Percentiles rank a stretch among this genome's conserved stretches.
phyloP scores from a whole-genome alignment of 2,888 invertebrate genomes.

The Scrobipalpa atriplicella region DNA sequence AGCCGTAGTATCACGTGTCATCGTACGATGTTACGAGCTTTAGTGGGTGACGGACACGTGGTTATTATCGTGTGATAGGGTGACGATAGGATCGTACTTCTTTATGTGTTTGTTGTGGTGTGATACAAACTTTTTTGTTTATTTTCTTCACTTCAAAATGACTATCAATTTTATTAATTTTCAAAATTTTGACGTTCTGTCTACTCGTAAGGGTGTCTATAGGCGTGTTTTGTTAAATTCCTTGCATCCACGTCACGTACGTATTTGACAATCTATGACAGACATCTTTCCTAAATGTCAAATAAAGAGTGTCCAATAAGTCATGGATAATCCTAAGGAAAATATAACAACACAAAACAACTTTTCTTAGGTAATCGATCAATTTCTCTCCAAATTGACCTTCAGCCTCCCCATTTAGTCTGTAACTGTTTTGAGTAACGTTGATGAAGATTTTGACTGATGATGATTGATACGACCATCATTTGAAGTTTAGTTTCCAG shows the following conservation, averaged over 20 bases:
- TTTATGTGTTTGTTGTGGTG: neutral
- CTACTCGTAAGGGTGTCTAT: too few relatives aligned
- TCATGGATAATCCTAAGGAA: neutral
- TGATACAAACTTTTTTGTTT: too few relatives aligned
- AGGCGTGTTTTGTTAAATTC: too few relatives aligned
- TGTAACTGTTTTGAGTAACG: neutral
- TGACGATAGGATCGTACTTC: neutral
- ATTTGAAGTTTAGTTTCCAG: neutral
- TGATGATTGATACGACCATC: conserved; percentile 25
- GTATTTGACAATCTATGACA: too few relatives aligned
- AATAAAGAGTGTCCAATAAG: too few relatives aligned
- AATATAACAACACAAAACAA: too few relatives aligned
- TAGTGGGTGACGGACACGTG: conserved; percentile 10
- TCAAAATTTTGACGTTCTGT: too few relatives aligned
- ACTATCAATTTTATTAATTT: too few relatives aligned
- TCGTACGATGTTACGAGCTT: neutral
- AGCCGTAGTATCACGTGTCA: conserved; percentile 2
- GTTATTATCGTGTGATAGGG: neutral
- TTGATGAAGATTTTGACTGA: conserved; percentile 24
- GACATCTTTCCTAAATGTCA: too few relatives aligned
- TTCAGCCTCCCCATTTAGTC: conserved; percentile 15
- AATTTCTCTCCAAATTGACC: conserved; percentile 23
- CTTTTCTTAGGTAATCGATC: conserved; percentile 21
- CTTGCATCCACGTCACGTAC: too few relatives aligned
- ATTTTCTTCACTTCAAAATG: too few relatives aligned